Evolutionary conservation across 2,797 vertebrate genomes (phyloP), one percentile per base, ranked within the genome.

Genomic region (Crocidura indochinensis): DNA sequence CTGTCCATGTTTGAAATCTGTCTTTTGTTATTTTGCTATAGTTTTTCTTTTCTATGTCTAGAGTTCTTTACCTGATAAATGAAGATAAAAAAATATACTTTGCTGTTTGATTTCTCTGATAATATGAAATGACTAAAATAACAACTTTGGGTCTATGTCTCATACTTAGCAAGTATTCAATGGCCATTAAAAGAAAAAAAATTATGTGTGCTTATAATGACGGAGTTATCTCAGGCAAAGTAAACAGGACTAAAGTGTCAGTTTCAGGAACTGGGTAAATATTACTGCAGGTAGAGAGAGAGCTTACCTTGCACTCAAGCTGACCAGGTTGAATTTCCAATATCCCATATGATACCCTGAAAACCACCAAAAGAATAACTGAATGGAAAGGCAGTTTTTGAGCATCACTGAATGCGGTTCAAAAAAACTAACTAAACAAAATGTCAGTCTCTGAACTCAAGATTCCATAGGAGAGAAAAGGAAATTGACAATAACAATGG

Each of bases 111-210:
- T 85, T 67, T 3, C 75, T 88, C 83, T 68, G 31, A 78, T 38
- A 69, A 46, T 68, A 51, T 24, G n/a, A 29, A 31, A 24, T 46
- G 60, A 80, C 29, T 60, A 60, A 75, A 60, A 74, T 67, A 49
- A 75, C 77, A 72, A 17, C 9, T 19, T 44, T 91, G 53, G 19
- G n/a, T 47, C 73, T 6, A 11, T 60, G 14, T 20, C 71, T 91
- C 53, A 84, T 8, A 26, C 27, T 79, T 69, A 65, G 38, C 8
- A 87, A 62, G 38, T 51, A 83, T 26, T 38, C 68, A 77, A 1
- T 20, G 17, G 47, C 22, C 15, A 17, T 60, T 73, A 29, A 49
- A 80, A 91, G 74, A 73, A 81, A 89, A 92, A 8, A 5, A 67
- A 89, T 38, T 38, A 88, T 75, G 19, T 0, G 1, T 8, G 20